Base-by-base conservation (phyloP, 1,140 invertebrate species). In the Cataglyphis hispanica region DNA sequence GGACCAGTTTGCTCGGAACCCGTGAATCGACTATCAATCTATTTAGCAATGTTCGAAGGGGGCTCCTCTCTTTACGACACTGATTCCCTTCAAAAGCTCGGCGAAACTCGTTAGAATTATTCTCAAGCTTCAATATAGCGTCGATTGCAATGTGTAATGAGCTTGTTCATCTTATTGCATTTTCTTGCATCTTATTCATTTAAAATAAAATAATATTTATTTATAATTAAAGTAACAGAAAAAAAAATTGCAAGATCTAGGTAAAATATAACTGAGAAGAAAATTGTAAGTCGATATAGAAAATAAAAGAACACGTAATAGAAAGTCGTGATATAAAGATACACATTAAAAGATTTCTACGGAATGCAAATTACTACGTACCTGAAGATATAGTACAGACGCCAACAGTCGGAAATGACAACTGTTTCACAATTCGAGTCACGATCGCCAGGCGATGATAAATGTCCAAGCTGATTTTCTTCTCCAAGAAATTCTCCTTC, bases 21-120 rank as follows among this genome's bases (percentile, higher is more conserved):
- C 92, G 92, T 92, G 91, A 94, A 93, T 94, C 92, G 93, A 91
- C 93, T 92, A 94, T 94, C 93, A 94, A 94, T 94, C 94, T 94
- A 93, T 93, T 94, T 93, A 92, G 89, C 91, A 89, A 83, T 88
- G 85, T 91, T 86, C 90, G 91, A 93, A 90, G 87, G 88, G 90
- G 85, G 90, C 89, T 80, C 86, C 89, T 80, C 86, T 85, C 75
- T 66, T 83, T 66, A 72, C 46, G 25, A 19, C 13, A 72, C 67
- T 63, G 56, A 81, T 69, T 86, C 53, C 11, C 22, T 43, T 11
- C 46, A 25, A 40, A 50, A 43, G 19, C 37, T 46, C 13, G 10
- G 7, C 46, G 63, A 72, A 16, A 60, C 67, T 74, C 63, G 27
- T 67, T 78, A 67, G 8, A 50, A 78, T 78, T 80, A 80, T 69